A percentile compares a stretch with the other conserved stretches of the same genome.
phyloP scores from a whole-genome alignment of 2,888 invertebrate genomes.

The Drosophila longiperda region DNA sequence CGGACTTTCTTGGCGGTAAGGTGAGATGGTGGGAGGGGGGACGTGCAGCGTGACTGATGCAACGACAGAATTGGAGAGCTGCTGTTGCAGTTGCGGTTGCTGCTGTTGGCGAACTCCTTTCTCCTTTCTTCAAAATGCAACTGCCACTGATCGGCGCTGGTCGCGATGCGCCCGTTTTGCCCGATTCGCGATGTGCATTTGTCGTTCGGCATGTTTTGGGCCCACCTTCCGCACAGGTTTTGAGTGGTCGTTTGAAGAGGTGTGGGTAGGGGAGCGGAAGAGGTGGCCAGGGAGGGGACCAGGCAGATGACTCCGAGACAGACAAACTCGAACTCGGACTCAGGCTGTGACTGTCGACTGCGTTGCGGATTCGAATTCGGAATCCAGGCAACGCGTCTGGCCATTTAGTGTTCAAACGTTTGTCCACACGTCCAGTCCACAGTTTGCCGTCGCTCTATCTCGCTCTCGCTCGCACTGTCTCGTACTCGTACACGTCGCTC shows the following conservation, averaged over 20 bases:
- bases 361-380: constrained; percentile 43
- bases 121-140: constrained; percentile 58
- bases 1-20: neutral
- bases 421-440: constrained; percentile 84
- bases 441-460: constrained; percentile 13
- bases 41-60: constrained; percentile 10
- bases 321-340: constrained; percentile 1
- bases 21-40: neutral
- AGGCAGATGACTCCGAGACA: constrained; percentile 40
- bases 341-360: constrained; percentile 18
- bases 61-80: constrained; percentile 13
- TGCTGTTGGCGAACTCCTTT: constrained; percentile 47
- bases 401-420: constrained; percentile 85
- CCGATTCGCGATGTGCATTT: constrained; percentile 11
- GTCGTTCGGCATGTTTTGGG: constrained; percentile 27
- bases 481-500: constrained; percentile 4
- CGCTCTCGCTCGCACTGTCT: neutral
- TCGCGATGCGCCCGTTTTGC: constrained; percentile 18
- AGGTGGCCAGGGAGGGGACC: neutral
- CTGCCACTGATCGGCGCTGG: constrained; percentile 30
- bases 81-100: constrained; percentile 14
- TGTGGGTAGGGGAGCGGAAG: too few species aligned
- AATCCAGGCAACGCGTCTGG: constrained; percentile 35
- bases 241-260: neutral
- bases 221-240: constrained; percentile 57